These are phyloP conservation scores for Asbolus verrucosus DNA, from an alignment of 1,140 invertebrate genomes.

Conservation along the genomic window DNA sequence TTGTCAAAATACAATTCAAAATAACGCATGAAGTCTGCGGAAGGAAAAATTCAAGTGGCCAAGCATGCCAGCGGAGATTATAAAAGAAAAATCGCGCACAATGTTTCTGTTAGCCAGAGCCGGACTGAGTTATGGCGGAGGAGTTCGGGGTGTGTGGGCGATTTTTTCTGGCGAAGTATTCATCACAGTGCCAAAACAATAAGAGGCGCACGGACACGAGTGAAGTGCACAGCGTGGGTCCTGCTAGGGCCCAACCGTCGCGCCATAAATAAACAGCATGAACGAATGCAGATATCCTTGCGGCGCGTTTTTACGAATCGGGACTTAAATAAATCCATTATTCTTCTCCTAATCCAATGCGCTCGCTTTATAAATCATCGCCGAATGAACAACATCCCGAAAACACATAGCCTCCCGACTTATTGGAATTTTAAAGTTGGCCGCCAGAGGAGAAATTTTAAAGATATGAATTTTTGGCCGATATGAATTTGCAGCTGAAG, in stretches of 20 bases:
- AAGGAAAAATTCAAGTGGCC: too few relatives aligned
- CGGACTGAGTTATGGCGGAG: too few relatives aligned
- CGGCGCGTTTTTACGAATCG: conserved; percentile 45
- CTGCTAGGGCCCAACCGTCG: conserved; percentile 21
- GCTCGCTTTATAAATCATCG: conserved; percentile 49
- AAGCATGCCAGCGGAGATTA: too few relatives aligned
- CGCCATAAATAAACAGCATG: conserved; percentile 49
- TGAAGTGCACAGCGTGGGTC: conserved; percentile 42
- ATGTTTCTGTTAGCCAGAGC: too few relatives aligned
- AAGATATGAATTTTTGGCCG: conserved; percentile 18
- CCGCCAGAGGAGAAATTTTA: background rate
- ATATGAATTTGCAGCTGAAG: background rate
- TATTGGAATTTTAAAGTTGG: conserved; percentile 49
- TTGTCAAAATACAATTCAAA: too few relatives aligned
- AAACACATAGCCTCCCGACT: conserved; percentile 49
- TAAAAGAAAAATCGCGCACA: too few relatives aligned
- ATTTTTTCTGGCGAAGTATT: conserved; percentile 11
- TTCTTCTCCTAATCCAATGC: conserved; percentile 51
- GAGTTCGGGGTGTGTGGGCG: too few relatives aligned
- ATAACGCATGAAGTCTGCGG: too few relatives aligned
- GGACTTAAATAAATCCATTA: conserved; percentile 52
- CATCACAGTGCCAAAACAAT: conserved; percentile 48
- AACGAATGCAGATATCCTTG: conserved; percentile 49
- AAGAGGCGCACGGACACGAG: conserved; percentile 41
- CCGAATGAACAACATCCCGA: conserved; percentile 46